These are phyloP conservation scores for Hydrophis major DNA, from an alignment of 2,797 vertebrate genomes.

Conservation along the genomic window DNA sequence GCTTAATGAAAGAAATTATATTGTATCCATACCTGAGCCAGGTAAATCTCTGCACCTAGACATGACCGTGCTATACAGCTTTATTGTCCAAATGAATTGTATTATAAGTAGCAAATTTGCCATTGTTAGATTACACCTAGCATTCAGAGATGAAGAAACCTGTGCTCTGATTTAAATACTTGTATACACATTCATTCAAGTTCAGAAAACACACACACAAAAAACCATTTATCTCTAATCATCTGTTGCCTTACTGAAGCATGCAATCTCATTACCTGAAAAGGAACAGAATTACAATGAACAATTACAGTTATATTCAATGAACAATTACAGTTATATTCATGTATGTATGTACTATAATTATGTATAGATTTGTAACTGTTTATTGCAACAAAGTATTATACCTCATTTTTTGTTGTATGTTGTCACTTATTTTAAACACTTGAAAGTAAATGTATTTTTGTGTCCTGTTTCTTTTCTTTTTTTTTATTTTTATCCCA, in stretches of 20 bases:
- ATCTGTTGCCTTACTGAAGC: neutral
- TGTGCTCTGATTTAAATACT: neutral
- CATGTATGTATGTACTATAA: neutral
- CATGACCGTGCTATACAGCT: neutral
- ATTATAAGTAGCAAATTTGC: neutral
- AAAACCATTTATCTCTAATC: neutral
- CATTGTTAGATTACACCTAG: neutral
- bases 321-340: neutral
- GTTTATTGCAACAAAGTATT: neutral
- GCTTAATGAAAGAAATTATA: neutral
- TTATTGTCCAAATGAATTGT: neutral
- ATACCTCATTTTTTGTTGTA: neutral
- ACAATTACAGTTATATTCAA: neutral
- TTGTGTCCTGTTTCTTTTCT: neutral
- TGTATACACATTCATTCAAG: neutral
- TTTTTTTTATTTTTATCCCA: neutral
- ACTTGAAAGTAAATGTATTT: neutral
- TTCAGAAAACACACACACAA: neutral
- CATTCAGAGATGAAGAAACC: neutral
- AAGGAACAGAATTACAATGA: neutral
- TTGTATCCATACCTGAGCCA: neutral
- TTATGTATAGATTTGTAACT: neutral
- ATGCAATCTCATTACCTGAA: neutral
- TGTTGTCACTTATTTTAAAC: neutral
- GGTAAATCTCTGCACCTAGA: neutral